phyloP scores from a whole-genome alignment of 1,140 invertebrate species.

The Hylaeus anthracinus region DNA sequence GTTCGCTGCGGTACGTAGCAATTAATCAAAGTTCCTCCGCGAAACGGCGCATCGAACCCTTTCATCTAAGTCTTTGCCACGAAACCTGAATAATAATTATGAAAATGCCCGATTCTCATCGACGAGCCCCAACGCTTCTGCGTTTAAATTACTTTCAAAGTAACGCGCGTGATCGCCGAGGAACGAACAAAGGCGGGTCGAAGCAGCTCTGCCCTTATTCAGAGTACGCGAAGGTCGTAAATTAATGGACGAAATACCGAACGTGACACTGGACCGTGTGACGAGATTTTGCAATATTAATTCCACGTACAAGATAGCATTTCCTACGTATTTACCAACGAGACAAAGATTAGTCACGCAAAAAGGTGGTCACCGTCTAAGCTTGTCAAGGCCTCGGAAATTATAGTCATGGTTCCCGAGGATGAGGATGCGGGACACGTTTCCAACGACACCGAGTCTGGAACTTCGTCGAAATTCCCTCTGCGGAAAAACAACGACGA shows the following conservation, averaged over 20 bases:
- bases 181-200: neutral
- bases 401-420: too few relatives aligned
- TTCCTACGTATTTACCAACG: too few relatives aligned
- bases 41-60: conserved; percentile 28
- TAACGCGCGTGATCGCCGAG: neutral
- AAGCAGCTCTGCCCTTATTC: neutral
- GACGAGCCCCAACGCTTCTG: neutral
- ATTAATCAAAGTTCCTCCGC: conserved; percentile 51
- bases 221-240: neutral
- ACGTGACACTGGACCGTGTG: neutral
- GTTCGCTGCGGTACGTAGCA: conserved; percentile 21
- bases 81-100: conserved; percentile 28
- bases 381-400: too few relatives aligned
- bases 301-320: too few relatives aligned
- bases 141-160: neutral
- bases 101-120: neutral
- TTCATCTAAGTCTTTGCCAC: neutral
- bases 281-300: too few relatives aligned
- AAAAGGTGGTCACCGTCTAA: too few relatives aligned
- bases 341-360: too few relatives aligned
- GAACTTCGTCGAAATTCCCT: too few relatives aligned
- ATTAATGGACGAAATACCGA: neutral
- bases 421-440: neutral
- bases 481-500: neutral
- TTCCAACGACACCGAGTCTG: too few relatives aligned